phyloP scores from a whole-genome alignment of 2,888 invertebrate genomes.

The Drosophila rellima region DNA sequence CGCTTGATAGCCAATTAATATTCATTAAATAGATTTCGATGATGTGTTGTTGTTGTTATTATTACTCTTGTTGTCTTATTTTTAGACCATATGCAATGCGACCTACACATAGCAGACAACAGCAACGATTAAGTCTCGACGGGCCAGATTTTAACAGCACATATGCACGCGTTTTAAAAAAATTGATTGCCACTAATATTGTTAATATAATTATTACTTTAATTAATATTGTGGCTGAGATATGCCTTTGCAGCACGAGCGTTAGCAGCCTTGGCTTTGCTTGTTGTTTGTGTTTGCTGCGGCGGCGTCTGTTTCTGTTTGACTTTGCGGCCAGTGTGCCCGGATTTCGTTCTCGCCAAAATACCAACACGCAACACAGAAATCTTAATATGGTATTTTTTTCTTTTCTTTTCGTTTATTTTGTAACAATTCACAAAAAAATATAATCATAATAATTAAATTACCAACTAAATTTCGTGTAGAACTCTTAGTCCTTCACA shows the following conservation, averaged over 20 bases:
- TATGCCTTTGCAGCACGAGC: conserved; percentile 37
- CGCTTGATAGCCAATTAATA: conserved; percentile 74
- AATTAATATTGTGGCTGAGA: conserved; percentile 12
- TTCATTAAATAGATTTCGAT: conserved; percentile 73
- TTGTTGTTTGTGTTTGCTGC: conserved; percentile 58
- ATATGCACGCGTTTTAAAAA: conserved; percentile 16
- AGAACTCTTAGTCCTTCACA: conserved; percentile 47
- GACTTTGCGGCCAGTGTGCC: conserved; percentile 48
- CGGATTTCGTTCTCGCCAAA: conserved; percentile 4
- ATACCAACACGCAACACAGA: conserved; percentile 16
- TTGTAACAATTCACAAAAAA: conserved; percentile 27
- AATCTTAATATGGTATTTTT: conserved; percentile 19
- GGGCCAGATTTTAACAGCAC: neutral
- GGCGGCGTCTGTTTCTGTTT: conserved; percentile 65
- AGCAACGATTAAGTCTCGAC: neutral
- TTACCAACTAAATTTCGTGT: conserved; percentile 37
- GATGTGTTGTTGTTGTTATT: conserved; percentile 42
- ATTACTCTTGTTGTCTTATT: conserved; percentile 54
- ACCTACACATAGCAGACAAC: conserved; percentile 24
- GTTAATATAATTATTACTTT: conserved; percentile 8
- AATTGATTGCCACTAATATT: conserved; percentile 21
- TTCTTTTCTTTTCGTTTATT: conserved; percentile 38
- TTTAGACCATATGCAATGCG: conserved; percentile 56
- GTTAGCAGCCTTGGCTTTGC: conserved; percentile 46
- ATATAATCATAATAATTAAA: conserved; percentile 28